Percentiles rank a stretch among this genome's conserved stretches.
These are phyloP conservation scores for Cossypha heuglini DNA, from an alignment of 2,797 vertebrate species.

Conservation along the genomic window DNA sequence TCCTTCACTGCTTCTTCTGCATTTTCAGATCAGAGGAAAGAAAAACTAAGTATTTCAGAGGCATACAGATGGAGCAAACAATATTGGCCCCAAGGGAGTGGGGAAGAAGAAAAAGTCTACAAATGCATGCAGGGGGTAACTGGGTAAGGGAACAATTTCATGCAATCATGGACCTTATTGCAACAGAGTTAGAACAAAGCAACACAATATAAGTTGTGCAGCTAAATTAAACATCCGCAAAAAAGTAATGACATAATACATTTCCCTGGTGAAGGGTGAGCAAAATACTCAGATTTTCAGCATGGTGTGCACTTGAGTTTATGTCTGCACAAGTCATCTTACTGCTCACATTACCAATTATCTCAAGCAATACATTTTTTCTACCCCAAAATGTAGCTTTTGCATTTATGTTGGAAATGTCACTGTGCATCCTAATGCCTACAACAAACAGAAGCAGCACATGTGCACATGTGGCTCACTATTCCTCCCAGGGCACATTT, in stretches of 20 bases:
- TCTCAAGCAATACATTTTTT: neutral
- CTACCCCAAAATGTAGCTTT: neutral
- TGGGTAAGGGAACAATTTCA: conserved; percentile 10
- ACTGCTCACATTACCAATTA: neutral
- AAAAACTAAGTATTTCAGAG: neutral
- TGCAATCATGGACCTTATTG: neutral
- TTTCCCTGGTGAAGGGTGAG: neutral
- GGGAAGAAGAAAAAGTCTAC: neutral
- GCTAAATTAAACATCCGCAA: neutral
- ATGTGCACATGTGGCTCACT: neutral
- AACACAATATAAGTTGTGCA: neutral
- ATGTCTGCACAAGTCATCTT: neutral
- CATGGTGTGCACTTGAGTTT: neutral
- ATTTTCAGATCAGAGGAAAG: conserved; percentile 1
- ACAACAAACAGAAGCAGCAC: neutral
- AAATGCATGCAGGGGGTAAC: neutral
- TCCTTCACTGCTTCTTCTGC: conserved; percentile 1
- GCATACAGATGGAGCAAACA: conserved; percentile 26
- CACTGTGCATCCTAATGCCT: neutral
- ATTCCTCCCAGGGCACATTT: neutral
- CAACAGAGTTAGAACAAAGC: neutral
- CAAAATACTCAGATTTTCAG: neutral
- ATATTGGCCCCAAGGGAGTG: neutral
- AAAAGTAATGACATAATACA: neutral
- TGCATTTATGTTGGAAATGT: neutral